Evolutionary conservation across 2,797 vertebrate species (phyloP).

Genomic region (Microcaecilia unicolor): DNA sequence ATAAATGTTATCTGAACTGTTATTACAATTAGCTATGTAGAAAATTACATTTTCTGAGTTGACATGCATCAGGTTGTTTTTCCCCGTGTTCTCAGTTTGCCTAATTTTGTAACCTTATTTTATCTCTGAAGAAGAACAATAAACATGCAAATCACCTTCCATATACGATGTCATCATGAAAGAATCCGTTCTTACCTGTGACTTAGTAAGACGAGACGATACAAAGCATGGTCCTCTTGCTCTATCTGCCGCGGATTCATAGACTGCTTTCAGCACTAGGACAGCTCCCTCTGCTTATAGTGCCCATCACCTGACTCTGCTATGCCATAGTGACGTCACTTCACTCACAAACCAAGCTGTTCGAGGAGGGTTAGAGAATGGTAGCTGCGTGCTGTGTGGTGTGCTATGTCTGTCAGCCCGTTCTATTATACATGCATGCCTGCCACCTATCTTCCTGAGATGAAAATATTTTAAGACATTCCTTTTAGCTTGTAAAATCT

Average conservation of each 20-base stretch:
- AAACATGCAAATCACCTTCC: background rate
- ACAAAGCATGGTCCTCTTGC: conserved; percentile 14
- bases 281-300: conserved; percentile 75
- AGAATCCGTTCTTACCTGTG: conserved; percentile 34
- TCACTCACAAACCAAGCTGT: conserved; percentile 7
- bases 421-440: conserved; percentile 35
- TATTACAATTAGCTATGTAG: too few species aligned
- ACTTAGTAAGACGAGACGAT: conserved; percentile 12
- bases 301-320: conserved; percentile 32
- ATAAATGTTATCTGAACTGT: too few species aligned
- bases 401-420: too few species aligned
- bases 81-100: background rate
- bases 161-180: conserved; percentile 14
- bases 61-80: conserved; percentile 39
- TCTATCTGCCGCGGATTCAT: conserved; percentile 19
- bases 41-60: too few species aligned
- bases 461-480: too few species aligned
- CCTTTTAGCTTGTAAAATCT: too few species aligned
- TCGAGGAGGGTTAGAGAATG: conserved; percentile 23
- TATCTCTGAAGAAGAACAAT: too few species aligned
- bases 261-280: conserved; percentile 72
- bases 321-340: conserved; percentile 46
- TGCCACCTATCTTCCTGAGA: conserved; percentile 38
- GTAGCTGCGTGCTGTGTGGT: conserved; percentile 8
- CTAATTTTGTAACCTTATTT: background rate